These are phyloP conservation scores for Plectrocnemia conspersa DNA, from an alignment of 1,140 invertebrate species.

Conservation along the genomic window DNA sequence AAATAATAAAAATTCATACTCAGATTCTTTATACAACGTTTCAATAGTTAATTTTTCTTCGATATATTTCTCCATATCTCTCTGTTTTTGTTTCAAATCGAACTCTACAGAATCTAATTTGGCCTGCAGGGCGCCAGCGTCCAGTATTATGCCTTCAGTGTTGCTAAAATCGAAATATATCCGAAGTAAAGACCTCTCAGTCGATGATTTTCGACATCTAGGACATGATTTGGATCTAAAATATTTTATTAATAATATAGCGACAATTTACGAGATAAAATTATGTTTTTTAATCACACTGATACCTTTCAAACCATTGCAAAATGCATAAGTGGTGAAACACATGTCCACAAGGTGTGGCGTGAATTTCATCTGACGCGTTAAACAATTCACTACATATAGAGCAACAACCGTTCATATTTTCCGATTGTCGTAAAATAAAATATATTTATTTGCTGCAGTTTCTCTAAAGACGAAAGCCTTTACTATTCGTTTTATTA, in stretches of 20 bases:
- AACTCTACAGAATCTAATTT: slow-evolving; percentile 31
- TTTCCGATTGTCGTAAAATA: no score
- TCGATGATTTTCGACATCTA: slow-evolving; percentile 51
- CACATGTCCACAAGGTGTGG: slow-evolving; percentile 54
- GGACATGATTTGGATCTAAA: slow-evolving; percentile 55
- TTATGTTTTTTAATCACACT: background rate
- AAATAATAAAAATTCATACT: slow-evolving; percentile 1
- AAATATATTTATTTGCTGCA: no score
- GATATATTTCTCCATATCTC: slow-evolving; percentile 2
- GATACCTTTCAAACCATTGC: slow-evolving; percentile 54
- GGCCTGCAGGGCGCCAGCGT: slow-evolving; percentile 25
- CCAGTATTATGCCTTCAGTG: slow-evolving; percentile 37
- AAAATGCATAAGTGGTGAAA: slow-evolving; percentile 54
- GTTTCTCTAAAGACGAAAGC: slow-evolving; percentile 40
- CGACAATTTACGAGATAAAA: background rate
- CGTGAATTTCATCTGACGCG: slow-evolving; percentile 45
- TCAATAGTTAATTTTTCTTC: slow-evolving; percentile 19
- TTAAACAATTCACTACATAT: slow-evolving; percentile 54
- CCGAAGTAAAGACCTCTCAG: slow-evolving; percentile 43
- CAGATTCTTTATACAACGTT: slow-evolving; percentile 4
- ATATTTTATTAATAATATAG: slow-evolving; percentile 8
- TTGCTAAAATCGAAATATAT: slow-evolving; percentile 51
- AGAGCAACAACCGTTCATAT: slow-evolving; percentile 54
- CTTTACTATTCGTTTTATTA: no score
- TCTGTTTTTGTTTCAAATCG: slow-evolving; percentile 21